Percentiles rank a stretch among this genome's conserved stretches.
These are phyloP conservation scores for Centroberyx gerrardi DNA, from an alignment of 2,797 vertebrate species.

Conservation along the genomic window DNA sequence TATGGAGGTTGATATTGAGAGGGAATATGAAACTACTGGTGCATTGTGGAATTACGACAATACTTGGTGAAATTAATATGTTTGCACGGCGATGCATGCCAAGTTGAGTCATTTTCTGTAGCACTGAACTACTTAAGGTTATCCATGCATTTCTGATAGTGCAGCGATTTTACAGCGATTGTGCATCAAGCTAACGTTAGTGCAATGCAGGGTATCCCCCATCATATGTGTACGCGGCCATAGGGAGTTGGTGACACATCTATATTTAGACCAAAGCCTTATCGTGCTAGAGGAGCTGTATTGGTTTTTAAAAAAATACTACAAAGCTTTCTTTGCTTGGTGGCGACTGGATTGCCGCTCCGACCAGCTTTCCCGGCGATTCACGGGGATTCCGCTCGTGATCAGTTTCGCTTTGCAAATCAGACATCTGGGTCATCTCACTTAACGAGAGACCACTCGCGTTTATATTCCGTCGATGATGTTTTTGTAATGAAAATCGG, in stretches of 20 bases:
- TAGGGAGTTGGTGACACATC: conserved; percentile 68
- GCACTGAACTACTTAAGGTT: neutral
- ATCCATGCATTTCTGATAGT: neutral
- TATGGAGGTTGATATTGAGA: neutral
- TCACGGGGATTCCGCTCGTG: conserved; percentile 60
- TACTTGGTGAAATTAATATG: neutral
- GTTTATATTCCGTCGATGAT: conserved; percentile 23
- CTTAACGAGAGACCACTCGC: conserved; percentile 17
- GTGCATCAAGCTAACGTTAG: conserved; percentile 8
- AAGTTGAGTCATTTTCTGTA: neutral
- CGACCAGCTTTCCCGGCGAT: neutral
- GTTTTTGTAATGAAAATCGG: neutral
- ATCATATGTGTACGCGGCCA: conserved; percentile 49
- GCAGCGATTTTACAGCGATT: conserved; percentile 15
- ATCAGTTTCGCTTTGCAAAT: conserved; percentile 40
- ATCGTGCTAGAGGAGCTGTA: conserved; percentile 48
- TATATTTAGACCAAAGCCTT: conserved; percentile 81
- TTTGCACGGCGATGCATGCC: conserved; percentile 4
- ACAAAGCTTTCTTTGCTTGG: conserved; percentile 22
- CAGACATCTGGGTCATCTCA: conserved; percentile 68
- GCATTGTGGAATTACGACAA: neutral
- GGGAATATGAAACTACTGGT: neutral
- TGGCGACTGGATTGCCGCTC: conserved; percentile 1
- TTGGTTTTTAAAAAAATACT: conserved; percentile 13
- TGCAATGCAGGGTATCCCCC: conserved; percentile 74